Evolutionary conservation across 1,140 invertebrate species (phyloP), one percentile per base, ranked within the genome.

Genomic region (Drosophila rhopaloa): DNA sequence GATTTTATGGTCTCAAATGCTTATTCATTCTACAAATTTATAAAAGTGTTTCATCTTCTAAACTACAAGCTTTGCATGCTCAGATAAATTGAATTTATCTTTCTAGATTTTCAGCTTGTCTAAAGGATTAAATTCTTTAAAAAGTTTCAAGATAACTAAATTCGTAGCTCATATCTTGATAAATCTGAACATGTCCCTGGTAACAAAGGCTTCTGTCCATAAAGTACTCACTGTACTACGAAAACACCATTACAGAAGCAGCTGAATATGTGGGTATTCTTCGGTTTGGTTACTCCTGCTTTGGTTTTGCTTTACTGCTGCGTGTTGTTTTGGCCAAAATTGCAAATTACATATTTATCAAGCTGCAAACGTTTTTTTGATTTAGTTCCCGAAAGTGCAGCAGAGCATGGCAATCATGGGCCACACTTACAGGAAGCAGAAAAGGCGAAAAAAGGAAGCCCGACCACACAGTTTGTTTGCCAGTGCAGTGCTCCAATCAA

Each of bases 271-370:
- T 72, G 19, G 10, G 27, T 24, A 48, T 27, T 35, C n/a, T 50
- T 44, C n/a, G 10, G 44, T 73, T 58, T 50, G 50, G 44, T 35
- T 13, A 43, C 37, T 51, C 37, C 47, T 38, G 32, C 35, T 24
- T 44, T 16, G 38, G 40, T 46, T 59, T 71, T 53, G 27, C 35
- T 47, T 19, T 29, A 11, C 37, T 32, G 41, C 50, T 76, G 74
- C 41, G 62, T 68, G 61, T 46, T 57, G 55, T 77, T 60, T 76
- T 48, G 41, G n/a, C 43, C 48, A 51, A 77, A 77, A 77, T 70
- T 61, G 75, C 50, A 76, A 77, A 77, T 77, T 70, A 77, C 62
- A 70, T 77, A 77, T 77, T 77, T 62, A 77, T 77, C 51, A 77
- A 76, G 72, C 73, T 66, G 73, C 59, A 65, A 76, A 76, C 72